phyloP scores from a whole-genome alignment of 2,888 invertebrate genomes.

The Gnatocerus cornutus region DNA sequence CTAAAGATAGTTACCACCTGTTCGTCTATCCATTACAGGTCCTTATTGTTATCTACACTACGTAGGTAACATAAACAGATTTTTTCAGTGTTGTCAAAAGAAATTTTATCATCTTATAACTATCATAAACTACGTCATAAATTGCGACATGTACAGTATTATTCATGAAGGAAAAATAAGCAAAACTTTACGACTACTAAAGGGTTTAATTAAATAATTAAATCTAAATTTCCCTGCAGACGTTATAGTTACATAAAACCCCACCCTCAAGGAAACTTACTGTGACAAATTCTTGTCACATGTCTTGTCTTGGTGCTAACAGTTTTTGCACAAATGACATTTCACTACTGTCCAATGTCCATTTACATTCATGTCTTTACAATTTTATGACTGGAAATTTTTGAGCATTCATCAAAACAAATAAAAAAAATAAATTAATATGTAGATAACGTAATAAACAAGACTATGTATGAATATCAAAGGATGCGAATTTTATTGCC shows the following conservation, averaged over 20 bases:
- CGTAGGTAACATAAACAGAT: not conserved
- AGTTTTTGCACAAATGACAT: not conserved
- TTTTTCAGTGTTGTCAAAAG: constrained; percentile 3
- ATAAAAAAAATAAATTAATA: no score
- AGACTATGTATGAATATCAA: no score
- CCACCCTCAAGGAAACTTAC: constrained; percentile 26
- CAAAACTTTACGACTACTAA: constrained; percentile 30
- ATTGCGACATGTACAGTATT: not conserved
- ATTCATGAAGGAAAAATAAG: constrained; percentile 19
- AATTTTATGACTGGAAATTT: no score
- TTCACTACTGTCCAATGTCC: not conserved
- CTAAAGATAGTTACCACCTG: no score
- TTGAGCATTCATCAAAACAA: no score
- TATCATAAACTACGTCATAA: constrained; percentile 26
- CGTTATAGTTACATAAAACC: constrained; percentile 21
- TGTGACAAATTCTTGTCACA: constrained; percentile 6
- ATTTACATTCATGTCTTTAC: no score
- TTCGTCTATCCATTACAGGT: no score
- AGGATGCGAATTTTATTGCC: no score
- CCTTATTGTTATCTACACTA: not conserved
- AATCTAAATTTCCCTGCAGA: constrained; percentile 16
- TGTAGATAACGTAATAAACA: no score
- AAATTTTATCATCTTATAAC: not conserved
- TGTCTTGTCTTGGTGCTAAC: not conserved
- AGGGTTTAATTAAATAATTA: constrained; percentile 24